Evolutionary conservation across 2,888 invertebrate genomes (phyloP).

Genomic region (Actias luna): DNA sequence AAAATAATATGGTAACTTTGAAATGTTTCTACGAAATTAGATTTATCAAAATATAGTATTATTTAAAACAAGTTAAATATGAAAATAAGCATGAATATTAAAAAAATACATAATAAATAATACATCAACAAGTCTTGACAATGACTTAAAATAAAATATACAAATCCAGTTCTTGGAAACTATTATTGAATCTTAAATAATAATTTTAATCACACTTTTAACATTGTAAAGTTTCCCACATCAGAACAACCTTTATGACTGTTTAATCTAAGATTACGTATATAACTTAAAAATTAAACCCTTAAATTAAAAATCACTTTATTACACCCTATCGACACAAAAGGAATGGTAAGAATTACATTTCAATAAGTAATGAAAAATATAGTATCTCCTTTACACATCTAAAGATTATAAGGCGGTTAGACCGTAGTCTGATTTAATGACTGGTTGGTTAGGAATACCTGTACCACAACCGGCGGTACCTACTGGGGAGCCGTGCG

Average conservation of each 20-base stretch:
- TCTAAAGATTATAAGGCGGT: constrained; percentile 85
- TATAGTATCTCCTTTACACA: constrained; percentile 70
- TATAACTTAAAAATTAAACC: constrained; percentile 61
- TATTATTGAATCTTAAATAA: constrained; percentile 70
- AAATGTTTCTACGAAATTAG: constrained; percentile 18
- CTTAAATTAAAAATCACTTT: constrained; percentile 72
- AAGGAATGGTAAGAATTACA: constrained; percentile 76
- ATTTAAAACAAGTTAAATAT: constrained; percentile 20
- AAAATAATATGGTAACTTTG: constrained; percentile 37
- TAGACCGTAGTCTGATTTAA: constrained; percentile 94
- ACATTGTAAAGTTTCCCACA: constrained; percentile 79
- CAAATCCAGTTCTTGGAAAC: constrained; percentile 66
- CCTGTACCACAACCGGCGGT: constrained; percentile 74
- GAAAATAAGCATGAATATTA: constrained; percentile 9
- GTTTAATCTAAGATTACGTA: constrained; percentile 68
- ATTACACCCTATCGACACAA: constrained; percentile 72
- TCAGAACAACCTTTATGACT: constrained; percentile 77
- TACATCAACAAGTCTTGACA: constrained; percentile 43
- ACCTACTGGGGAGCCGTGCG: constrained; percentile 80
- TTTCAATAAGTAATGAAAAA: constrained; percentile 66
- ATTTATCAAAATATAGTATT: constrained; percentile 16
- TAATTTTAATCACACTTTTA: constrained; percentile 79
- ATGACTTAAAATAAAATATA: constrained; percentile 71
- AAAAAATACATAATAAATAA: constrained; percentile 1
- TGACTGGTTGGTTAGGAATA: constrained; percentile 80